Evolutionary conservation across 2,113 vertebrate genomes (phyloP), one percentile per base, ranked within the genome.

Genomic region (Podarcis muralis): DNA sequence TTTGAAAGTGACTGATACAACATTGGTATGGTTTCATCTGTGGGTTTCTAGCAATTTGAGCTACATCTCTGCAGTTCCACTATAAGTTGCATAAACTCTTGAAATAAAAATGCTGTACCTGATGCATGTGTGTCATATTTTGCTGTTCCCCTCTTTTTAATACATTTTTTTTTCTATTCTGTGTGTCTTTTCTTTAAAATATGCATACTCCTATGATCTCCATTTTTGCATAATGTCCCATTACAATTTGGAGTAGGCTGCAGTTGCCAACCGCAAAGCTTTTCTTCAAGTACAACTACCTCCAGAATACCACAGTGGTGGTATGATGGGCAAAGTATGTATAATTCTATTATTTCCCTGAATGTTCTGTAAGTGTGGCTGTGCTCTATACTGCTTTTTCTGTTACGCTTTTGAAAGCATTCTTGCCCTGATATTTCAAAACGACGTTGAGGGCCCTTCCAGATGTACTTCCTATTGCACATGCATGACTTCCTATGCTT

Each of bases 281-380:
- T 98, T 98, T 90, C 97, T 98, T 22, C 96, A 95, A 96, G 96
- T 98, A 95, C 97, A 97, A 93, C 94, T 98, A 91, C 97, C 96
- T 96, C 96, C 97, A 89, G 97, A 98, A 90, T 98, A 98, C 93
- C 96, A 97, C 92, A 97, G 96, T 96, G 97, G 97, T 96, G 97
- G 95, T 96, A 81, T 97, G 87, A 95, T 96, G 94, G 97, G 97
- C 94, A 97, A 98, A 98, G 98, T 98, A 98, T 94, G 97, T 98
- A 95, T 93, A 87, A 20, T 16, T 94, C 35, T 92, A 92, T 89
- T 81, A 79, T 74, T 94, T 74, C 87, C 18, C 88, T 94, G 88
- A 92, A 27, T 9, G 23, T 90, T 93, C 32, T 83, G n/a, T 84
- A 83, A 72, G 40, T 57, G 9, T 30, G 25, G 66, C 76, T 37